These are phyloP conservation scores for Diadromus collaris DNA, from an alignment of 2,888 invertebrate genomes.

Conservation along the genomic window DNA sequence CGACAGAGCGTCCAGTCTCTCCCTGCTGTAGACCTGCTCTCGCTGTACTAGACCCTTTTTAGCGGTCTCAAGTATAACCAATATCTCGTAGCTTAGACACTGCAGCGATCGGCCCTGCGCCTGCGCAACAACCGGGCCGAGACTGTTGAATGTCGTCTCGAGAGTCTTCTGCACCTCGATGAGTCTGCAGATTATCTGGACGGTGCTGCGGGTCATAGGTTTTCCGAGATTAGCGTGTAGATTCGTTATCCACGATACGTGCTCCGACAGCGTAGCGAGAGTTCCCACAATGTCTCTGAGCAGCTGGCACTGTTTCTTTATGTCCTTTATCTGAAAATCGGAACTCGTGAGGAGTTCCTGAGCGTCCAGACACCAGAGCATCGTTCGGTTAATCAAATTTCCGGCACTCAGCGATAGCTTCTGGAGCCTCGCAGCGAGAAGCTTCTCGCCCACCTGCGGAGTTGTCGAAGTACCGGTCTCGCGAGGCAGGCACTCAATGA, in stretches of 20 bases:
- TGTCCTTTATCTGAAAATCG: conserved; percentile 70
- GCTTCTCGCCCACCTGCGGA: conserved; percentile 73
- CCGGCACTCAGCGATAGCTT: conserved; percentile 70
- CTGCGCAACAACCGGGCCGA: conserved; percentile 87
- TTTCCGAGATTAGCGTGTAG: conserved; percentile 86
- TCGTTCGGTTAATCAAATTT: conserved; percentile 82
- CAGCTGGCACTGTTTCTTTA: conserved; percentile 79
- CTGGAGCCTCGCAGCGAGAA: conserved; percentile 69
- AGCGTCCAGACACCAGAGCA: conserved; percentile 74
- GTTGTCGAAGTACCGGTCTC: conserved; percentile 70
- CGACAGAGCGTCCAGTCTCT: conserved; percentile 75
- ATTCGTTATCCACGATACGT: conserved; percentile 84
- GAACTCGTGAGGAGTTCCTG: conserved; percentile 82
- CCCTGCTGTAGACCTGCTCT: conserved; percentile 74
- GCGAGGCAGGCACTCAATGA: conserved; percentile 84
- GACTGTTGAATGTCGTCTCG: conserved; percentile 86
- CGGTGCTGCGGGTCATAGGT: conserved; percentile 89
- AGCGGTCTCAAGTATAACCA: conserved; percentile 85
- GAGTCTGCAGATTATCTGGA: conserved; percentile 89
- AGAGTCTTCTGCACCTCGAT: conserved; percentile 91
- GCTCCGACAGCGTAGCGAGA: conserved; percentile 80
- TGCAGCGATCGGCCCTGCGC: conserved; percentile 90
- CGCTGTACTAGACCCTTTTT: conserved; percentile 80
- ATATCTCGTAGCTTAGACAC: conserved; percentile 88
- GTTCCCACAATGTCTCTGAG: conserved; percentile 82